Percentiles rank a stretch among this genome's conserved stretches.
These are phyloP conservation scores for Stichodactyla mertensii DNA, from an alignment of 64 coral and sea anemone genomes.

Conservation along the genomic window DNA sequence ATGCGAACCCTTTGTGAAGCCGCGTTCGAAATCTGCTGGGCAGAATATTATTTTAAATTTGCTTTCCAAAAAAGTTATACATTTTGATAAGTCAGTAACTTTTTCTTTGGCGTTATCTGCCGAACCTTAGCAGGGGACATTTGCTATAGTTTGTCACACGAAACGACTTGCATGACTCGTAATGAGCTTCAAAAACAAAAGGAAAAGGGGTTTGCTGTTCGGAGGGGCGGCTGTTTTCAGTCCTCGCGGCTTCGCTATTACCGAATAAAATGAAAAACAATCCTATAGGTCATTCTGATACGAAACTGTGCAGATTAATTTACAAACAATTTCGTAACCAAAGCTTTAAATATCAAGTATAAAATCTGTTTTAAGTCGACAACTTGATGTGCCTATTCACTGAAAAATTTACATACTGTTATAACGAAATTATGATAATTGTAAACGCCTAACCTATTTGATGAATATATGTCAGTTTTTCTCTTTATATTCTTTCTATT, in stretches of 20 bases:
- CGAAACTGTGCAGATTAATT: background rate
- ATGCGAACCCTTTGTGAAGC: background rate
- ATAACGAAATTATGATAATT: background rate
- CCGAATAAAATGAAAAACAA: background rate
- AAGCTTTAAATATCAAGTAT: background rate
- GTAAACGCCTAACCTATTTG: background rate
- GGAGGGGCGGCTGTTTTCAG: background rate
- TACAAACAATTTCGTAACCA: background rate
- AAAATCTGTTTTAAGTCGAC: background rate
- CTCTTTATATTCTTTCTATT: background rate
- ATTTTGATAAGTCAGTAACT: background rate
- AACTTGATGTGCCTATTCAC: background rate
- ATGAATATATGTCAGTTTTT: background rate
- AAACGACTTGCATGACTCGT: background rate
- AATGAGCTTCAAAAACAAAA: background rate
- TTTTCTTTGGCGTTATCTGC: background rate
- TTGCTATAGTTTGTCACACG: background rate
- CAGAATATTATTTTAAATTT: background rate
- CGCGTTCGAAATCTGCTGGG: background rate
- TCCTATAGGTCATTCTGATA: background rate
- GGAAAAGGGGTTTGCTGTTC: background rate
- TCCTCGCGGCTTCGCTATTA: background rate
- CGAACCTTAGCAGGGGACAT: background rate
- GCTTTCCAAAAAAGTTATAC: background rate
- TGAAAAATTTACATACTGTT: background rate